These are phyloP conservation scores for Lerista edwardsae DNA, from an alignment of 2,797 vertebrate genomes.

Conservation along the genomic window DNA sequence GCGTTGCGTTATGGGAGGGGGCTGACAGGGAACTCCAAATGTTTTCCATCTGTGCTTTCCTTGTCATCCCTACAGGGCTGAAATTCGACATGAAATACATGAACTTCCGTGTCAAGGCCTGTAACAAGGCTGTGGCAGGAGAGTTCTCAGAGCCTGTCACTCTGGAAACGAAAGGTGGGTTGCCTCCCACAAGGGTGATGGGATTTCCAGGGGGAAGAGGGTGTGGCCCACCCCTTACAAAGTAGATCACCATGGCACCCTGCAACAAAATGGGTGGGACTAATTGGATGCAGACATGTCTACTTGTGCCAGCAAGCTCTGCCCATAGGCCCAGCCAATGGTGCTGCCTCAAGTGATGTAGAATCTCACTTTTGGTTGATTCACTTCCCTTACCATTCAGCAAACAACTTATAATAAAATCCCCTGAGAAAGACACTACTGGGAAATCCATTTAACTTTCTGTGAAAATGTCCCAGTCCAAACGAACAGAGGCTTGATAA, in stretches of 20 bases:
- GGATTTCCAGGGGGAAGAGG: not conserved
- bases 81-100: conserved; percentile 94
- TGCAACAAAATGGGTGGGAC: not conserved
- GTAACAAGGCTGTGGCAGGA: conserved; percentile 94
- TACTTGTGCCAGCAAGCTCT: not conserved
- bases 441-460: not conserved
- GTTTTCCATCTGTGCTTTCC: rapidly evolving
- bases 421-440: not conserved
- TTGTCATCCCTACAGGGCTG: conserved; percentile 77
- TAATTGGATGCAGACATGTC: not conserved
- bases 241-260: not conserved
- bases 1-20: too few relatives aligned
- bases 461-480: too few relatives aligned
- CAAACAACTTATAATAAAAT: not conserved
- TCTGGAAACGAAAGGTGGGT: conserved; percentile 90
- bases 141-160: conserved; percentile 93
- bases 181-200: rapidly evolving
- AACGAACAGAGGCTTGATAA: too few relatives aligned
- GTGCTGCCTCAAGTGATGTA: too few relatives aligned
- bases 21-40: not conserved
- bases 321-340: not conserved
- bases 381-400: not conserved
- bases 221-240: not conserved
- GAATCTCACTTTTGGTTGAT: too few relatives aligned
- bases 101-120: conserved; percentile 92